Evolutionary conservation across 2,797 vertebrate species (phyloP), one percentile per base, ranked within the genome.

Genomic region (Pseudomugil gertrudae): DNA sequence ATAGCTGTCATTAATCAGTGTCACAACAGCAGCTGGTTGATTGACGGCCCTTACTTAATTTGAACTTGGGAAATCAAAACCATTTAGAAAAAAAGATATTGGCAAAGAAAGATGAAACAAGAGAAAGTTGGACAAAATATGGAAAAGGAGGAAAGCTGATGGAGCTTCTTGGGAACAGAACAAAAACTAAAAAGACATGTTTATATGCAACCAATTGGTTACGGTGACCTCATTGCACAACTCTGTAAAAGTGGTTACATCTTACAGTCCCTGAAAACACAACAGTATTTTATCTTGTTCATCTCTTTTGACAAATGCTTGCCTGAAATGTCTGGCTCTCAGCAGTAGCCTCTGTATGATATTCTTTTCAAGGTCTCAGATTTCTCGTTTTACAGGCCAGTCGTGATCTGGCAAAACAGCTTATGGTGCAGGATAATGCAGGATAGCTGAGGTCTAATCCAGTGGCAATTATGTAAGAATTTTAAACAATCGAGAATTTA

Each of bases 21-120:
- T 63, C 79, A 68, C 56, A 73, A 63, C 59, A 70, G 66, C 64
- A 70, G 74, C 66, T 80, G 35, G 30, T 73, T 86, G 74, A 69
- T 72, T 75, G n/a, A 24, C 3, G 4, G 36, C 63, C 29, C 27
- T 63, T 77, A 72, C 65, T 72, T 53, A 40, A 66, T 53, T 55
- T 60, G 47, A n/a, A 38, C 38, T 55, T n/a, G 30, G n/a, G 50
- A 62, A 43, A 58, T 62, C 70, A 56, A 23, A 53, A 26, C 23
- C 2, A 63, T 67, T 79, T 48, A 58, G 48, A 71, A 23, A 38
- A n/a, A 17, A 17, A 14, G 15, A 17, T 15, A 38, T 17, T 38
- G 17, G 14, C 3, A 38, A 43, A 43, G 19, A n/a, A 43, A n/a
- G 40, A n/a, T 43, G 40, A 43, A 43, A 43, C 40, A 40, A 40